phyloP scores from a whole-genome alignment of 2,797 vertebrate genomes.

The Sebastes trivittatus region DNA sequence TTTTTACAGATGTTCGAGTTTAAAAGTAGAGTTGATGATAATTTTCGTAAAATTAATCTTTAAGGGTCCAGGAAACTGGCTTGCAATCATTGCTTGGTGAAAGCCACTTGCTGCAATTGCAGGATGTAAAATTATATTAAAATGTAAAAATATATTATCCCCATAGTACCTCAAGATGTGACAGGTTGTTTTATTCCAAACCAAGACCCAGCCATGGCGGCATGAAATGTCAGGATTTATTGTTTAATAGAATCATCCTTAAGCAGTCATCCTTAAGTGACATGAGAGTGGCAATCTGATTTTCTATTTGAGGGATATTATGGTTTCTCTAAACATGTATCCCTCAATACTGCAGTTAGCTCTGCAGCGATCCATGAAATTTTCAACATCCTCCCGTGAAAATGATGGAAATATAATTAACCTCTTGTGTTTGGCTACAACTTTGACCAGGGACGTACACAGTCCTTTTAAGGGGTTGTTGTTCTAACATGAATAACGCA shows the following conservation, averaged over 20 bases:
- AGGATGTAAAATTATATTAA: not conserved
- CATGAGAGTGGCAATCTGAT: constrained; percentile 17
- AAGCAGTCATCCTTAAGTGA: not conserved
- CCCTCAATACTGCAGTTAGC: not conserved
- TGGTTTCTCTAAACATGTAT: constrained; percentile 7
- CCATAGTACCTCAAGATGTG: not conserved
- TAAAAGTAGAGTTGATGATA: constrained; percentile 46
- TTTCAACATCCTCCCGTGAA: not conserved
- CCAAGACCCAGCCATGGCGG: not conserved
- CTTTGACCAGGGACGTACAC: no score
- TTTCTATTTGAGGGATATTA: constrained; percentile 16
- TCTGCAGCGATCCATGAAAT: constrained; percentile 16
- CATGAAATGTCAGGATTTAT: constrained; percentile 17
- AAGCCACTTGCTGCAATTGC: constrained; percentile 13
- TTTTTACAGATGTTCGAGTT: constrained; percentile 70
- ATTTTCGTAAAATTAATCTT: constrained; percentile 38
- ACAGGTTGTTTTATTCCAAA: not conserved
- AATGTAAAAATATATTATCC: not conserved
- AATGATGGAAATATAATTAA: constrained; percentile 3
- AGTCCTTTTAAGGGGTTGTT: no score
- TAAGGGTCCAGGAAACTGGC: constrained; percentile 18
- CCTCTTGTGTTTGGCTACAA: no score
- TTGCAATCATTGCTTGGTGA: not conserved
- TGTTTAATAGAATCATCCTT: not conserved
- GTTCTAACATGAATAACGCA: no score